phyloP scores from a whole-genome alignment of 2,797 vertebrate genomes.

The Chrosomus eos region DNA sequence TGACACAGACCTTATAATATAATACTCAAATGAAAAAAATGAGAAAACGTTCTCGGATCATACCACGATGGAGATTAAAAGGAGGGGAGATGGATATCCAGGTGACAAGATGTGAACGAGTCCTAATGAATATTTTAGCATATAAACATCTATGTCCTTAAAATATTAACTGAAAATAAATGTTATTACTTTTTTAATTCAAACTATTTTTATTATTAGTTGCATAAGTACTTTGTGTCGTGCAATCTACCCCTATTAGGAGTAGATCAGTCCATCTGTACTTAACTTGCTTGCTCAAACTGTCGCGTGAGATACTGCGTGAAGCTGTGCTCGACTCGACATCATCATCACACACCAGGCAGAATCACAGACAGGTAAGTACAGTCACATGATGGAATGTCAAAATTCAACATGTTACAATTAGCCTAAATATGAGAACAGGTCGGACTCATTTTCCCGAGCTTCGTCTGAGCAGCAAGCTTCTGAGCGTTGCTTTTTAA shows the following conservation, averaged over 20 bases:
- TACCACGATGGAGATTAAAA: slow-evolving; percentile 27
- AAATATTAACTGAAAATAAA: fast-evolving
- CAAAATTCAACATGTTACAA: neutral
- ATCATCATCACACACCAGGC: slow-evolving; percentile 7
- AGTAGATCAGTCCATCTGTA: slow-evolving; percentile 49
- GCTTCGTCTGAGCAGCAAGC: neutral
- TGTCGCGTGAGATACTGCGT: slow-evolving; percentile 7
- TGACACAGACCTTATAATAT: slow-evolving; percentile 28
- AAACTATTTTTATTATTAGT: neutral
- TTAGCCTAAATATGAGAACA: neutral
- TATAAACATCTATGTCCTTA: neutral
- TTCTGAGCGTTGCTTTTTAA: neutral
- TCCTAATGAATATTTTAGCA: neutral
- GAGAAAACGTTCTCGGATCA: slow-evolving; percentile 35
- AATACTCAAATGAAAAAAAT: neutral
- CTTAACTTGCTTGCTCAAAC: slow-evolving; percentile 32
- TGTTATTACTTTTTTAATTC: neutral
- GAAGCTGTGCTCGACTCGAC: neutral
- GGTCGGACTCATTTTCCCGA: neutral
- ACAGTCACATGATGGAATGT: neutral
- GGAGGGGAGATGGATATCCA: neutral
- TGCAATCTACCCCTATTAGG: neutral
- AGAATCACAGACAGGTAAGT: slow-evolving; percentile 62
- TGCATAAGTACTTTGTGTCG: neutral
- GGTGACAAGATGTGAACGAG: too few species aligned